phyloP scores from a whole-genome alignment of 2,113 vertebrate genomes.

The Oreochromis spilurus region DNA sequence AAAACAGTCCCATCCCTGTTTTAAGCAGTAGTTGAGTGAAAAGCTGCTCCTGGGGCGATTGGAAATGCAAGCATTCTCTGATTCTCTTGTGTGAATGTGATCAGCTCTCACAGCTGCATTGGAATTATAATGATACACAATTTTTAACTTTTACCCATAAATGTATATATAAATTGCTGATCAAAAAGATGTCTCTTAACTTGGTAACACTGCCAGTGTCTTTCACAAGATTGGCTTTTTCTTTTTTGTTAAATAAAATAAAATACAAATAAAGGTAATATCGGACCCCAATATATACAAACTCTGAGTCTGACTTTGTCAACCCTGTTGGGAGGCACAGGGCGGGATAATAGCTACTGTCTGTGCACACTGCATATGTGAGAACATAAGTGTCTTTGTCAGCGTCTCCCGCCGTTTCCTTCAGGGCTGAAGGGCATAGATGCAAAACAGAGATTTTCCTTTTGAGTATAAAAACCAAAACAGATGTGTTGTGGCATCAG shows the following conservation, averaged over 20 bases:
- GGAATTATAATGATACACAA: background rate
- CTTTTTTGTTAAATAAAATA: background rate
- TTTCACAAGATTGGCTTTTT: background rate
- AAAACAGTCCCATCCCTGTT: background rate
- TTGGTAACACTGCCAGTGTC: background rate
- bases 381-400: constrained; percentile 2
- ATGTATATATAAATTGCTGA: background rate
- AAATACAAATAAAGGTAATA: background rate
- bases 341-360: constrained; percentile 30
- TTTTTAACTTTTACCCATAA: background rate
- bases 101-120: background rate
- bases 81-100: background rate
- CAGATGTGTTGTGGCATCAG: background rate
- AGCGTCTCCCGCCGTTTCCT: background rate
- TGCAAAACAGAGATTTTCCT: background rate
- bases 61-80: background rate
- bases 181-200: background rate
- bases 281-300: background rate
- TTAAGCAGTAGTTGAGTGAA: background rate
- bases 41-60: background rate
- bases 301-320: constrained; percentile 2
- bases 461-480: background rate
- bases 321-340: constrained; percentile 9
- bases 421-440: constrained; percentile 6
- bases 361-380: constrained; percentile 9